Base-by-base conservation (phyloP, 2,888 invertebrate genomes). In the Sphecodes monilicornis region DNA sequence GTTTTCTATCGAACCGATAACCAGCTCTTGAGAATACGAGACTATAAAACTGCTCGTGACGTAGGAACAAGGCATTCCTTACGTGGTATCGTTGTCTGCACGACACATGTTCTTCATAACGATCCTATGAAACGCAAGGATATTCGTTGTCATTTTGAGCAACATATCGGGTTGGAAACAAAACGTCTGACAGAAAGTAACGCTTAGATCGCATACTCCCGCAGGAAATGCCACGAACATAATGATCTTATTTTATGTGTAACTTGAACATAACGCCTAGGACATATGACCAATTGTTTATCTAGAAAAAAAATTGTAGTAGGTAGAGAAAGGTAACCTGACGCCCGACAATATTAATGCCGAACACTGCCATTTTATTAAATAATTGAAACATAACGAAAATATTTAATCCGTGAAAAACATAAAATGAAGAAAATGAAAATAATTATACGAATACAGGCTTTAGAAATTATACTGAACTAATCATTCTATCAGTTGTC, bases 1-100 rank as follows among this genome's bases (percentile, higher is more conserved):
- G 10, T 69, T 69, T 54, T 32, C 39, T 32, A 73, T 74, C 50
- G 72, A 26, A 43, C 39, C 64, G 39, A 78, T 76, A 84, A 73
- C 41, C 76, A 41, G 57, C 54, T 43, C 39, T 68, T 76, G 69
- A 78, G 69, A 60, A 79, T 68, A 68, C 22, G 29, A 50, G 6
- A 41, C 57, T 22, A 39, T 84, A 85, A 84, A 85, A 79, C 36
- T 11, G 68, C 22, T 79, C 76, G 79, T 84, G 79, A 85, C 50
- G 22, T 57, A 76, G 41, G 54, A 69, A 69, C 36, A 73, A 29
- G 41, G 41, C 29, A 36, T 78, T 71, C 57, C 75, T 46, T 18
- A 69, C 32, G 11, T n/a, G 13, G 22, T 57, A 76, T 73, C 71
- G 60, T 50, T 68, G 72, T 76, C 39, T 3, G 13, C n/a, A 29